A percentile compares a stretch with the other conserved stretches of the same genome.
These are phyloP conservation scores for Arctocebus calabarensis DNA, from an alignment of 2,797 vertebrate genomes.

Conservation along the genomic window DNA sequence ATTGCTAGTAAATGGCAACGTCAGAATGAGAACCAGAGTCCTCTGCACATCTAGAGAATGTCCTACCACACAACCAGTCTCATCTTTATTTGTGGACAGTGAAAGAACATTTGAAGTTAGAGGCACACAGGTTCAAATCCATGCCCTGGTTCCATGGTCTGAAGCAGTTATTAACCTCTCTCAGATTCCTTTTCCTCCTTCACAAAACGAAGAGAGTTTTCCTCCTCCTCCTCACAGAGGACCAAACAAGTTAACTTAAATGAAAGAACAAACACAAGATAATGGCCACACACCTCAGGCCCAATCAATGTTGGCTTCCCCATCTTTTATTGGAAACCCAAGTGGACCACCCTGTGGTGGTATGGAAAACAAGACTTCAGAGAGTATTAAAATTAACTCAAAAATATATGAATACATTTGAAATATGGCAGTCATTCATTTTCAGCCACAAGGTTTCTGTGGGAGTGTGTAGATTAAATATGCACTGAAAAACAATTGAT, in stretches of 20 bases:
- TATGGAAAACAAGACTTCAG: not conserved
- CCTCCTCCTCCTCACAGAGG: not conserved
- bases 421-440: not conserved
- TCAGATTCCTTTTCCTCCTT: not conserved
- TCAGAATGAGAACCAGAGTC: not conserved
- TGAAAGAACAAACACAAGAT: fast-evolving
- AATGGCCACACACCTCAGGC: fast-evolving
- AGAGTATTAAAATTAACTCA: not conserved
- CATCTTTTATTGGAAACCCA: not conserved
- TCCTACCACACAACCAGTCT: not conserved
- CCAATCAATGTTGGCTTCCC: not conserved
- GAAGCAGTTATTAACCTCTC: not conserved
- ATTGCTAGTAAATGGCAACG: not conserved
- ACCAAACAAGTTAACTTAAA: fast-evolving
- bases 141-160: not conserved
- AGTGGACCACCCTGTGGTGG: no score
- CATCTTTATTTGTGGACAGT: not conserved
- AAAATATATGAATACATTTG: not conserved
- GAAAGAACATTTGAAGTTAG: not conserved
- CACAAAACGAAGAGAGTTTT: not conserved
- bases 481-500: not conserved
- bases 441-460: not conserved
- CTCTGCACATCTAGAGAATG: not conserved
- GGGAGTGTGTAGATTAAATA: not conserved
- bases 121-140: not conserved